Percentiles rank a stretch among this genome's conserved stretches.
phyloP scores from a whole-genome alignment of 2,888 invertebrate genomes.

The Rhorus exstirpatorius region DNA sequence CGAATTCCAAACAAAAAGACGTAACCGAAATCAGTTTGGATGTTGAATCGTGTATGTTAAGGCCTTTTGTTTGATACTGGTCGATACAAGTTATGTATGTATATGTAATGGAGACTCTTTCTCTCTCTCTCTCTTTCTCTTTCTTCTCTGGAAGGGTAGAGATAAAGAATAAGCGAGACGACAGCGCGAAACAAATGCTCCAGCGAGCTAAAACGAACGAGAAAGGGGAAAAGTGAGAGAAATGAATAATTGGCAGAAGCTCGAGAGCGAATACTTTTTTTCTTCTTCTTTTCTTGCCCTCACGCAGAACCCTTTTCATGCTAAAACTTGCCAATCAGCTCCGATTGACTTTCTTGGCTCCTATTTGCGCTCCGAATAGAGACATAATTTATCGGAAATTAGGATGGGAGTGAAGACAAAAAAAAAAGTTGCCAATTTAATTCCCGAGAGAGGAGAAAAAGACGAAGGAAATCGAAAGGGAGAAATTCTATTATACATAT shows the following conservation, averaged over 20 bases:
- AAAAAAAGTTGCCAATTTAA: constrained; percentile 16
- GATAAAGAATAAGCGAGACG: constrained; percentile 44
- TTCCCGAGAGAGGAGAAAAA: constrained; percentile 10
- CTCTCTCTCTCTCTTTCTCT: no score
- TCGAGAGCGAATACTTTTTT: constrained; percentile 21
- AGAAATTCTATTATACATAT: no score
- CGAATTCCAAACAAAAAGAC: constrained; percentile 7
- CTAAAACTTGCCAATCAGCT: constrained; percentile 56
- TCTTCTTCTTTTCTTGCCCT: not conserved
- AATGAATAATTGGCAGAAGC: constrained; percentile 63
- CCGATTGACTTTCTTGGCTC: constrained; percentile 44
- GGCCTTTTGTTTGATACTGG: constrained; percentile 5
- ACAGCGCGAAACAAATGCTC: constrained; percentile 52
- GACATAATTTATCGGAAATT: constrained; percentile 2
- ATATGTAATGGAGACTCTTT: constrained; percentile 6
- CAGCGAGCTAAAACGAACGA: constrained; percentile 36
- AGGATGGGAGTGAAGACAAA: not conserved
- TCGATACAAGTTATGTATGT: not conserved
- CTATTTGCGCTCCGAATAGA: not conserved
- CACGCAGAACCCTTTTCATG: constrained; percentile 37
- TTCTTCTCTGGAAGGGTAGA: not conserved
- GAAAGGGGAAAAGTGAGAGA: constrained; percentile 47
- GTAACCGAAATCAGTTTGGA: not conserved
- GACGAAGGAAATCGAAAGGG: constrained; percentile 54
- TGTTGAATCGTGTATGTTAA: not conserved